Base-by-base conservation (phyloP, 2,113 vertebrate genomes). In the Setophaga kirtlandii region DNA sequence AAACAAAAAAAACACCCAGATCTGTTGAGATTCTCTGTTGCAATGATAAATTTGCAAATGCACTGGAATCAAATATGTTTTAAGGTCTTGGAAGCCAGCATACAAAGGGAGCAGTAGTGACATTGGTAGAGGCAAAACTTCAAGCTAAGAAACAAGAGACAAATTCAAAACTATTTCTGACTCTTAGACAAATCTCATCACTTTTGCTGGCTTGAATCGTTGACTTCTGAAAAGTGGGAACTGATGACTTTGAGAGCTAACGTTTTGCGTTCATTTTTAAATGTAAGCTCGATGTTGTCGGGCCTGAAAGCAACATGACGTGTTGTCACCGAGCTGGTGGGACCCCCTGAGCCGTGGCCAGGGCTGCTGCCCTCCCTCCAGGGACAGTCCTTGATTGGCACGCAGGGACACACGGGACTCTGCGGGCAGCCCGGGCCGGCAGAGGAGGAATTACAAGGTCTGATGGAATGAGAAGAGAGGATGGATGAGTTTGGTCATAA, bases 361-460 rank as follows among this genome's bases (percentile, higher is more conserved):
- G 18, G 12, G 35, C 39, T 79, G 25, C 58, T 64, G 69, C 11
- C 2, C 24, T 47, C 42, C 14, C 18, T 62, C 3, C 0, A 0
- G 19, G 8, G 31, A 30, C 19, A 30, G 50, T 24, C 46, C 22
- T 25, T 31, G 50, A 30, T 6, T 2, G 37, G 69, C 13, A 2
- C 3, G 0, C 1, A 3, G 13, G 21, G n/a, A 24, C 31, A 17
- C 0, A 0, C 1, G 0, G 22, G 25, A 41, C 39, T 2, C 47
- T 6, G 22, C 0, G 0, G 7, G 7, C 28, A 13, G 10, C 60
- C 44, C 1, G 0, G 0, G 11, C 37, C 6, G 27, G 22, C 62
- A 67, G 3, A 30, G 42, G 10, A 42, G 18, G 18, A 16, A 10
- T 2, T 67, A 16, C 24, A 44, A 15, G 9, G 8, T 67, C 47